phyloP scores from a whole-genome alignment of 2,888 invertebrate species.

The Notodonta ziczac region DNA sequence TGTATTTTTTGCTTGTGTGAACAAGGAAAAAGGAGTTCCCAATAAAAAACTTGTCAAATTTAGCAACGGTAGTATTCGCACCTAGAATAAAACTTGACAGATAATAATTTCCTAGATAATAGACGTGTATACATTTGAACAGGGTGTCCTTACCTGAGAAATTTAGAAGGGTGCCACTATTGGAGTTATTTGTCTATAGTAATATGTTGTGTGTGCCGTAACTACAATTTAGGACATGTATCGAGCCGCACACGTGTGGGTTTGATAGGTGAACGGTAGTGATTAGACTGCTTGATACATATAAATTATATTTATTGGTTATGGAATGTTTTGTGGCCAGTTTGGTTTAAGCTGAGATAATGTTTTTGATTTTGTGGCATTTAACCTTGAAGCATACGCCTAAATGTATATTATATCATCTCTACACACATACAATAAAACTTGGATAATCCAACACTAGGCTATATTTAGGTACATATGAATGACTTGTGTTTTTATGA shows the following conservation, averaged over 20 bases:
- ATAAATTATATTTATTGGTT: background rate
- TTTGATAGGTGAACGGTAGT: background rate
- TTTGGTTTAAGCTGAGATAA: background rate
- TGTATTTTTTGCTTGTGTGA: too few species aligned
- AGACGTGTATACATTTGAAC: conserved; percentile 2
- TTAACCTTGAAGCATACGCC: too few species aligned
- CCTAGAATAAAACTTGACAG: background rate
- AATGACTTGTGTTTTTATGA: conserved; percentile 25
- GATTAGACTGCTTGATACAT: background rate
- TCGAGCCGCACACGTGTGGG: conserved; percentile 2
- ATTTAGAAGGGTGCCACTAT: conserved; percentile 16
- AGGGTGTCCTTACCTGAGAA: conserved; percentile 13
- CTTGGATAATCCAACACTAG: too few species aligned
- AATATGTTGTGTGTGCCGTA: conserved; percentile 2
- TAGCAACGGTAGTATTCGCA: background rate
- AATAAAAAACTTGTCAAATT: background rate
- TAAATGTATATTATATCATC: too few species aligned
- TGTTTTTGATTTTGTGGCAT: conserved; percentile 5
- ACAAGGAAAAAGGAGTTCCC: too few species aligned
- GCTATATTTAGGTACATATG: background rate
- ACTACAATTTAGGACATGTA: conserved; percentile 9
- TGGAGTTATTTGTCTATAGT: conserved; percentile 10
- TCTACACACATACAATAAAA: too few species aligned
- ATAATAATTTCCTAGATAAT: background rate
- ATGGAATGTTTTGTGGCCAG: background rate